These are phyloP conservation scores for Procambarus clarkii DNA, from an alignment of 1,140 invertebrate species.

Conservation along the genomic window DNA sequence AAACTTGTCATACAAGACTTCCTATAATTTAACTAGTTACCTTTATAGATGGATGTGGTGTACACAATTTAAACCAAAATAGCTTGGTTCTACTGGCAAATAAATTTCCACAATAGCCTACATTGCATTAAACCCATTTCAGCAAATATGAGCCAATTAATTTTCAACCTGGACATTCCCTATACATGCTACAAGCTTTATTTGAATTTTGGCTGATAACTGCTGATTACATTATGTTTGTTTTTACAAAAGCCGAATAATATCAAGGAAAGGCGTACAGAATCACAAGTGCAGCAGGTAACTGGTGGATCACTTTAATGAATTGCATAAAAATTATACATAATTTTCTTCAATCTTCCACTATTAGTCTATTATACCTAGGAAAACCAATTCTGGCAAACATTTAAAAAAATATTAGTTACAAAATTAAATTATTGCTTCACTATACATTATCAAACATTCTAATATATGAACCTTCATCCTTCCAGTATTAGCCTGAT, in stretches of 20 bases:
- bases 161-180: not conserved
- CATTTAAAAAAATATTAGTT: conserved; percentile 1
- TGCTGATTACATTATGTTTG: not conserved
- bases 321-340: conserved; percentile 1
- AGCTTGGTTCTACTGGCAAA: not conserved
- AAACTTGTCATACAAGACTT: no score
- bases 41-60: not conserved
- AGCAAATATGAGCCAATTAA: not conserved
- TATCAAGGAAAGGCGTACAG: not conserved
- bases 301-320: not conserved
- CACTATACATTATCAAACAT: not conserved
- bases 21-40: not conserved
- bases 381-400: not conserved
- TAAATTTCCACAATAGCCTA: not conserved
- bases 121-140: not conserved
- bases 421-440: conserved; percentile 17
- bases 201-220: not conserved
- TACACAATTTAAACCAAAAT: not conserved
- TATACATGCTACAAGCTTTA: not conserved
- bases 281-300: not conserved
- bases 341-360: not conserved
- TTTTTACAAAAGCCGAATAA: not conserved
- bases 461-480: not conserved
- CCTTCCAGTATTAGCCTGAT: not conserved
- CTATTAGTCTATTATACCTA: not conserved